Base-by-base conservation (phyloP, 2,797 vertebrate genomes). In the Sciurus vulgaris region DNA sequence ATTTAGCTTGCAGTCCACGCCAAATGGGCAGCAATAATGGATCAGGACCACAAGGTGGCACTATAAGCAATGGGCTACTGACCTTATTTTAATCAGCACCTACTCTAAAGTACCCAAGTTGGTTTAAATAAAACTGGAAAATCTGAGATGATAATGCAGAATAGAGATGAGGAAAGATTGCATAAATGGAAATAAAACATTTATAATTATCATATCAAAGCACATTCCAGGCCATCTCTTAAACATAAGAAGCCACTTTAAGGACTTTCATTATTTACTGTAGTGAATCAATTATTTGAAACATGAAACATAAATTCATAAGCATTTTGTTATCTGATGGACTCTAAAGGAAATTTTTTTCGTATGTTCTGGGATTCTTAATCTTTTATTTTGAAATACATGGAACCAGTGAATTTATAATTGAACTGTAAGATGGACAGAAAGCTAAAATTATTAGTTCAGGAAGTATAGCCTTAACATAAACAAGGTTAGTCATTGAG, bases 1-100 rank as follows among this genome's bases (percentile, higher is more conserved):
- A 24, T 2, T 5, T 12, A 63, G 59, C 30, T 3, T 30, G 15
- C 22, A 0, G 17, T 51, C 9, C 3, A 22, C 44, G 44, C 17
- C 69, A 63, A 82, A 38, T 18, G 41, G 28, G 51, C 7, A 14
- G 76, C 81, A 93, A 91, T 96, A 72, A 74, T 44, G 44, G 5
- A 54, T 78, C 5, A 49, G 0, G 30, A 2, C 96, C 98, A 97
- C 97, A 82, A 86, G 97, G 88, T 97, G 97, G 96, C 97, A 93
- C 92, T 96, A 61, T 90, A 90, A 84, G 15, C 76, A 96, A 94
- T 12, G 18, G 65, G 69, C 93, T 79, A 54, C 47, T 89, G 85
- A 41, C 7, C 5, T 88, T 78, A 59, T 63, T 95, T 96, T 93
- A 86, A 92, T 93, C 67, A 69, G 30, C 56, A 72, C n/a, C 33